These are phyloP conservation scores for Girardinichthys multiradiatus DNA, from an alignment of 2,113 vertebrate genomes.

Conservation along the genomic window DNA sequence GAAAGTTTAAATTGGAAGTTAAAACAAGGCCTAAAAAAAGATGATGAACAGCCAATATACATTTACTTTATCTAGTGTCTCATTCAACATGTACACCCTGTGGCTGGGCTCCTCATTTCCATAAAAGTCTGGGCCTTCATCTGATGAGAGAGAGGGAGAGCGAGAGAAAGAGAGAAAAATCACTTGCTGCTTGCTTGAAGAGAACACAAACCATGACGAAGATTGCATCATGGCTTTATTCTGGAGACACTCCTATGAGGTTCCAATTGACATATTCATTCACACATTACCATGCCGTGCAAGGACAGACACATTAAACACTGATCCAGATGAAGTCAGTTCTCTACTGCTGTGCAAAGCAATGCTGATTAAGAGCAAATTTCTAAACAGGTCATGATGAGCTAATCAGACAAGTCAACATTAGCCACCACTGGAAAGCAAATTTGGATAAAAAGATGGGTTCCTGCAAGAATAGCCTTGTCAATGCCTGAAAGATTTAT, in stretches of 20 bases:
- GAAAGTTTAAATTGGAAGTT: conserved; percentile 78
- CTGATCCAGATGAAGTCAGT: conserved; percentile 13
- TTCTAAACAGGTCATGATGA: conserved; percentile 23
- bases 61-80: conserved; percentile 76
- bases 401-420: conserved; percentile 33
- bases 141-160: conserved; percentile 58
- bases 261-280: conserved; percentile 63
- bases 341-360: not conserved
- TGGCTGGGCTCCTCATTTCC: conserved; percentile 79
- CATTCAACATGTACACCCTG: conserved; percentile 76
- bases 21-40: conserved; percentile 60
- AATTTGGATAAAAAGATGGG: conserved; percentile 32
- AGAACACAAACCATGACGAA: conserved; percentile 64
- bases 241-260: conserved; percentile 48
- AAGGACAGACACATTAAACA: conserved; percentile 27
- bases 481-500: conserved; percentile 47
- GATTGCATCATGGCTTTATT: conserved; percentile 68
- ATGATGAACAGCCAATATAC: conserved; percentile 79
- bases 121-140: conserved; percentile 79
- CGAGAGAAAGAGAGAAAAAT: conserved; percentile 52
- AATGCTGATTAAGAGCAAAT: conserved; percentile 45
- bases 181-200: conserved; percentile 61
- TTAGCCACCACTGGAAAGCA: conserved; percentile 35
- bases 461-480: conserved; percentile 22
- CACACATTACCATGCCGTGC: conserved; percentile 27